Evolutionary conservation across 2,888 invertebrate species (phyloP).

Genomic region (Hydrotaea diabolus): DNA sequence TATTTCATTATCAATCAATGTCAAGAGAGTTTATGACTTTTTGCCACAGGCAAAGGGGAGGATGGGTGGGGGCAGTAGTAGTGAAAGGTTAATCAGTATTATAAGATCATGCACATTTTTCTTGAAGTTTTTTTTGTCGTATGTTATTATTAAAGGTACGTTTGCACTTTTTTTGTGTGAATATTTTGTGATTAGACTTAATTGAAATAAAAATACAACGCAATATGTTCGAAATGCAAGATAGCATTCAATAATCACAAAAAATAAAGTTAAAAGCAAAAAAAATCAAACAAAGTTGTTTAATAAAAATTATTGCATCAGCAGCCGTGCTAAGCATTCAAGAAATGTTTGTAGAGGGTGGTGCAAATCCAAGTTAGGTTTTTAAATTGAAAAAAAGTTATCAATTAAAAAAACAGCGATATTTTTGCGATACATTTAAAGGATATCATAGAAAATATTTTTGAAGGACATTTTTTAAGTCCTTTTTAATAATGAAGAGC

Average conservation of each 20-base stretch:
- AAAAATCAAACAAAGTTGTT: too few relatives aligned
- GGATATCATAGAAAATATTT: too few relatives aligned
- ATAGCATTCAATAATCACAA: neutral
- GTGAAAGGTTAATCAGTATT: neutral
- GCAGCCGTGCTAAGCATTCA: too few relatives aligned
- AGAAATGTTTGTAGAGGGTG: too few relatives aligned
- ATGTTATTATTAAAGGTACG: neutral
- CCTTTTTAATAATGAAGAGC: too few relatives aligned
- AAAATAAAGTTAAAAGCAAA: neutral
- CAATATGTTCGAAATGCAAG: neutral
- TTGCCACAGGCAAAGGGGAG: neutral
- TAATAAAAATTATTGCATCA: too few relatives aligned
- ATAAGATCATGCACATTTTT: slow-evolving; percentile 20
- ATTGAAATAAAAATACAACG: neutral
- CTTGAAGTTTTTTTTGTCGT: neutral
- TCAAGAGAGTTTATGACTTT: slow-evolving; percentile 50
- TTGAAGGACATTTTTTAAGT: too few relatives aligned
- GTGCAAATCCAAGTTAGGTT: too few relatives aligned
- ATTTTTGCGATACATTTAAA: too few relatives aligned
- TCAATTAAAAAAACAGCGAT: too few relatives aligned
- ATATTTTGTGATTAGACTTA: neutral
- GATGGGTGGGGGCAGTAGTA: neutral
- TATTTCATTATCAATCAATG: slow-evolving; percentile 49
- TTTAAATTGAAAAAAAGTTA: too few relatives aligned
- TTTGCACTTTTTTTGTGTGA: neutral